Evolutionary conservation across 2,797 vertebrate species (phyloP), one percentile per base, ranked within the genome.

Genomic region (Rhynchonycteris naso): DNA sequence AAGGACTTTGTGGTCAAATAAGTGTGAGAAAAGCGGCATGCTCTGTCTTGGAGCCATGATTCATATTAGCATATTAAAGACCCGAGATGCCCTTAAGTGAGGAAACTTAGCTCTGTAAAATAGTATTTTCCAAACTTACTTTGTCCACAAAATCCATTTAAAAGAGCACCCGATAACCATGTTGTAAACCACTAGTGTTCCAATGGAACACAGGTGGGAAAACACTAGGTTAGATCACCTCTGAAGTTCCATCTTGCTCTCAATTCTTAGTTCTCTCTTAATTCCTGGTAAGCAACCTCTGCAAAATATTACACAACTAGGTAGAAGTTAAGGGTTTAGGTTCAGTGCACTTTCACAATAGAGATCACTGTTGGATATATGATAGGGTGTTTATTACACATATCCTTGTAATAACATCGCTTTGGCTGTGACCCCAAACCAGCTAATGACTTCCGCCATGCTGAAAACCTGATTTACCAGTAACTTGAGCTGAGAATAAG

Each of bases 361-460:
- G 38, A 84, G 75, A 83, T 92, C 61, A 88, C 68, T 43, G 13
- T 21, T 94, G 59, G 68, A 50, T 75, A 90, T 91, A 88, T 4
- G 71, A 81, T 28, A 93, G 66, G 52, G 75, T 95, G 66, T 90
- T 94, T 94, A 97, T 96, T 93, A 93, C 65, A 91, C 85, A 89
- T 94, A 96, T 93, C 87, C 90, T 88, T 90, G 43, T 88, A 90
- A 80, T n/a, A 72, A 14, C 68, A 47, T 90, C 14, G 75, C 54
- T 93, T 68, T 95, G 96, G 93, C 90, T 85, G 84, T 68, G 50
- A 75, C 76, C 90, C 92, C 83, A n/a, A 30, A 30, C 4, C 71
- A 91, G 76, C 35, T 81, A 76, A 30, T 2, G 6, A 83, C 38
- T 82, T 95, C 76, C 12, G 63, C 76, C 82, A 74, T 8, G 35